Base-by-base conservation (phyloP, 2,797 vertebrate species). In the Erethizon dorsatum region DNA sequence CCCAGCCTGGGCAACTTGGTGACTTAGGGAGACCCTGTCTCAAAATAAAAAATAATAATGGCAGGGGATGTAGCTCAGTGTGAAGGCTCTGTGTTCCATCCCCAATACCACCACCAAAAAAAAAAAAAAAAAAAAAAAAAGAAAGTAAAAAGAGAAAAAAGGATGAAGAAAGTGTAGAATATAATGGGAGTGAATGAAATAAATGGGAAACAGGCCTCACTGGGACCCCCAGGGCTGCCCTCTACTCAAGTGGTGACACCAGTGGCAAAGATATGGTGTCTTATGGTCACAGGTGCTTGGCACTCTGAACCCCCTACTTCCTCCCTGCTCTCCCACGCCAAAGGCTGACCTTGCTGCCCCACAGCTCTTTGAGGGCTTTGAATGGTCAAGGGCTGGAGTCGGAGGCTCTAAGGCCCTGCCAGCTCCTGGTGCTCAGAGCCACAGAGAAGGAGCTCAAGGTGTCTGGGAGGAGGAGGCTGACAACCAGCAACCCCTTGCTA, bases 121-220 rank as follows among this genome's bases (percentile, higher is more conserved):
- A n/a, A 5, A 67, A 28, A 33, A 12, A 65, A 63, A 20, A 63
- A 20, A 63, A 11, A 63, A 20, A 63, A 6, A 28, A 6, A 22
- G 20, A 57, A 6, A 57, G 18, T 41, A 41, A 41, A 57, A 18
- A 57, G 6, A 59, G 14, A 67, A 5, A n/a, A 26, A 26, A 26
- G 5, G 45, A 37, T 31, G 1, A 2, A 18, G 26, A 24, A 31
- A 0, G 17, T 45, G 1, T 12, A 5, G 41, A 28, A 20, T 33
- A 0, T 4, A 13, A 26, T 0, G 5, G 50, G 13, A 67, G 31
- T 26, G 91, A 80, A 33, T 20, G 69, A 65, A 22, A 67, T 31
- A 14, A 50, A 75, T 0, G 1, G 22, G 6, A 45, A 52, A 56
- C 17, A 28, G 52, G 28, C 45, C 73, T 92, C 41, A 0, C 1